Base-by-base conservation (phyloP, 2,888 invertebrate genomes). In the Noctua comes region DNA sequence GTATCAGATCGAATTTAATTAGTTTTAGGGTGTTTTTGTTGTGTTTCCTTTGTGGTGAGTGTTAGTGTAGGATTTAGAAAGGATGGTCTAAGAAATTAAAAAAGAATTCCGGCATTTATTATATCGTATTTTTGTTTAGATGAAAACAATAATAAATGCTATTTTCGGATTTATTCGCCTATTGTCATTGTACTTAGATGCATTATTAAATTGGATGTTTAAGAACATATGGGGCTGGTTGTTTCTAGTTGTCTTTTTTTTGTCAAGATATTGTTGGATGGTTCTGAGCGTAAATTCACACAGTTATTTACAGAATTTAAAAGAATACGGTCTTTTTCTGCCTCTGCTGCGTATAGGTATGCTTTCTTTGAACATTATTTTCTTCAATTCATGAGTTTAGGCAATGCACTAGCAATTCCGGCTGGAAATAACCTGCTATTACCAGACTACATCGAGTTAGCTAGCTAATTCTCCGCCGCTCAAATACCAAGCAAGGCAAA, bases 401-500 rank as follows among this genome's bases (percentile, higher is more conserved):
- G 10, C 43, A 27, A 66, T 21, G 21, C 21, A 21, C 48, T 18
- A 36, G 24, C 74, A 68, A 31, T 7, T n/a, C 48, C 0, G 10
- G 5, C 31, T 43, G 21, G 48, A 18, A 36, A 54, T 51, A 54
- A 62, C 70, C 36, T 66, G 43, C 46, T 36, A 73, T 64, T 78
- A 65, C 13, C 64, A 36, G 43, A 13, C 48, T 21, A 64, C 73
- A 86, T 86, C 64, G 11, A 75, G 75, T 43, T 8, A 27, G 21
- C 65, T 18, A 64, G 64, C 72, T 76, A 83, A 73, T 83, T 86
- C 65, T 71, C 62, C 66, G 24, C 46, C 21, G 40, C 46, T 73
- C 48, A 64, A 84, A 88, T 88, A 54, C 81, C 87, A 51, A 79
- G 70, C 86, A 74, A 65, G 54, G 79, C 83, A 43, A 57, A 51